A percentile compares a stretch with the other conserved stretches of the same genome.
These are phyloP conservation scores for Danaus plexippus DNA, from an alignment of 1,140 invertebrate genomes.

Conservation along the genomic window DNA sequence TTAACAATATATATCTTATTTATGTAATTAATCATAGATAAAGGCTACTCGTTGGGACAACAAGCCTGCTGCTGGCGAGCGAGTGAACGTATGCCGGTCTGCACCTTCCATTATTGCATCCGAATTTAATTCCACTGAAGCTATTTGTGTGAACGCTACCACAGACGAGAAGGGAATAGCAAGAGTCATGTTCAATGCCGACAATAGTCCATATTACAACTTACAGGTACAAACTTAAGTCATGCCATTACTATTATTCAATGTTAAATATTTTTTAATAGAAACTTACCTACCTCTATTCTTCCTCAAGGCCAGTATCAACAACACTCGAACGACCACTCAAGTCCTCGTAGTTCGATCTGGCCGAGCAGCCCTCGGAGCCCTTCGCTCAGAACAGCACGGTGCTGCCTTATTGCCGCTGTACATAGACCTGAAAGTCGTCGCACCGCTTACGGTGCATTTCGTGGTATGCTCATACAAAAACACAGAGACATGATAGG, in stretches of 20 bases:
- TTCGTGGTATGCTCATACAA: conserved; percentile 41
- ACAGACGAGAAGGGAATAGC: conserved; percentile 44
- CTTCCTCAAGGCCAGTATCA: conserved; percentile 30
- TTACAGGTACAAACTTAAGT: conserved; percentile 30
- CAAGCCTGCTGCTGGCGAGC: conserved; percentile 38
- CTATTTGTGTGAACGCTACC: conserved; percentile 27
- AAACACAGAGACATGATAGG: too few species aligned
- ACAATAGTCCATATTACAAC: conserved; percentile 34
- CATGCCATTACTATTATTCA: too few species aligned
- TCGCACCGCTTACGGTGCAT: conserved; percentile 42
- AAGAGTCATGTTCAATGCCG: conserved; percentile 38
- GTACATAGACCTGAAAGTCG: conserved; percentile 33
- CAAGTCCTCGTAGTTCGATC: conserved; percentile 7
- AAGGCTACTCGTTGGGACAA: conserved; percentile 54
- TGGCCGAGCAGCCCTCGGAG: conserved; percentile 36
- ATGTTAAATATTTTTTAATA: too few species aligned
- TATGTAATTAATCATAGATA: conserved; percentile 25
- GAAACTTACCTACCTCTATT: too few species aligned
- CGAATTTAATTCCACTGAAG: conserved; percentile 2
- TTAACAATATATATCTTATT: too few species aligned
- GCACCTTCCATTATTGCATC: conserved; percentile 5
- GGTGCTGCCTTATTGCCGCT: conserved; percentile 40
- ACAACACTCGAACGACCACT: conserved; percentile 27
- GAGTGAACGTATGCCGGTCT: conserved; percentile 37
- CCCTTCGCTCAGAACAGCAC: conserved; percentile 26